These are phyloP conservation scores for Labeo catla DNA, from an alignment of 2,113 vertebrate species.

Conservation along the genomic window DNA sequence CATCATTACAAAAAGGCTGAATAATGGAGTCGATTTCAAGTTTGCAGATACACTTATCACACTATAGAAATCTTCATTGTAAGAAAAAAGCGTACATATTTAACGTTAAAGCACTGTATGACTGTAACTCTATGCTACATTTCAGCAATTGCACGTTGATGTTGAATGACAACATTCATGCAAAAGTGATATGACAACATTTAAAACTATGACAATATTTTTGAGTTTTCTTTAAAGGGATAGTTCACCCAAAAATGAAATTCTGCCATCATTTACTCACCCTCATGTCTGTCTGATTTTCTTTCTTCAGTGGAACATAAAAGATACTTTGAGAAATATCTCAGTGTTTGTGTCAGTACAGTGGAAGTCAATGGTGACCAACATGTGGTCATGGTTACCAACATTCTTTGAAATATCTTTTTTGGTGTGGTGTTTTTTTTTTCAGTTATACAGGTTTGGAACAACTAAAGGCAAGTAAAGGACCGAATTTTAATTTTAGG, in stretches of 20 bases:
- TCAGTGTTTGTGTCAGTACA: too few relatives aligned
- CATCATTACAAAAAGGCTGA: constrained; percentile 31
- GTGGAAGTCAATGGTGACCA: too few relatives aligned
- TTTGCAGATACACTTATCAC: neutral
- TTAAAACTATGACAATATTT: neutral
- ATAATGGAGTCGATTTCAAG: neutral
- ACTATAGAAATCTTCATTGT: constrained; percentile 19
- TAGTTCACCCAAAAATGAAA: neutral
- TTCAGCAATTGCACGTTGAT: neutral
- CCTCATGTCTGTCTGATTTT: neutral
- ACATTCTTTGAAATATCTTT: neutral
- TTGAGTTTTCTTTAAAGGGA: neutral
- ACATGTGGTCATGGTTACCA: neutral
- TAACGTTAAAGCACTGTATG: neutral
- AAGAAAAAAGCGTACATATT: neutral
- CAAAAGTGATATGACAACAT: neutral
- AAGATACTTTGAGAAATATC: too few relatives aligned
- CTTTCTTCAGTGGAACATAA: too few relatives aligned
- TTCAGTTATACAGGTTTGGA: neutral
- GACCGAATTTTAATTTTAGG: neutral
- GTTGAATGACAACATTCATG: constrained; percentile 8
- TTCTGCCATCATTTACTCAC: neutral
- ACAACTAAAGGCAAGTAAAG: neutral
- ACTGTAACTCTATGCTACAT: neutral
- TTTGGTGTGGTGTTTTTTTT: neutral